Evolutionary conservation across 2,888 invertebrate genomes (phyloP), one percentile per base, ranked within the genome.

Genomic region (Parasteatoda lunata): DNA sequence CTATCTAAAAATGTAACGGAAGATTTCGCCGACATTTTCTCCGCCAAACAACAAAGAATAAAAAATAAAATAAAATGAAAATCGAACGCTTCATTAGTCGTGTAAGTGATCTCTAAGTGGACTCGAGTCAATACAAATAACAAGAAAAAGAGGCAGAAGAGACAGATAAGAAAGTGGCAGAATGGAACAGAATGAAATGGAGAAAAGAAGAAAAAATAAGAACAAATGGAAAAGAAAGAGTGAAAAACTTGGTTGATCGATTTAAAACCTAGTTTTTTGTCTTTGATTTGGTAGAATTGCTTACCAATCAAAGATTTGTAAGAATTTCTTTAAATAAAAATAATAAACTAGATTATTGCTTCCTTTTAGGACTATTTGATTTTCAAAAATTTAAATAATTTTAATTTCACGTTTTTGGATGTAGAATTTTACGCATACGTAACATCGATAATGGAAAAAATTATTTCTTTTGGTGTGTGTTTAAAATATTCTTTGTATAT

Each of bases 71-170:
- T 68, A 52, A 65, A 64, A 77, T 81, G 77, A 77, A 81, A 77
- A 65, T 72, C 72, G 86, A 77, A 81, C 77, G 86, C 86, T 86
- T 86, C 86, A 86, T 86, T 86, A 86, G 86, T 81, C 76, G 86
- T 86, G 86, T 86, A 86, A 86, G 86, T 86, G 86, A 84, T 84
- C 84, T 84, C 84, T 84, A 84, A 84, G 84, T 84, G 86, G 81
- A 81, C 54, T 54, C 80, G 66, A 86, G 86, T 81, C 86, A 81
- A 86, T 86, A 86, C 86, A 86, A 30, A 86, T 85, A 85, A 82
- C 82, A 82, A 85, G 85, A 80, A 85, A 84, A 84, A 84, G 84
- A 84, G 68, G 77, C 45, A 71, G 48, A 77, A 72, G 72, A 81
- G 45, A 59, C 15, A 75, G 73, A 78, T 78, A 84, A 73, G 78